Base-by-base conservation (phyloP, 2,888 invertebrate genomes). In the Eumacrocentrus americanus region DNA sequence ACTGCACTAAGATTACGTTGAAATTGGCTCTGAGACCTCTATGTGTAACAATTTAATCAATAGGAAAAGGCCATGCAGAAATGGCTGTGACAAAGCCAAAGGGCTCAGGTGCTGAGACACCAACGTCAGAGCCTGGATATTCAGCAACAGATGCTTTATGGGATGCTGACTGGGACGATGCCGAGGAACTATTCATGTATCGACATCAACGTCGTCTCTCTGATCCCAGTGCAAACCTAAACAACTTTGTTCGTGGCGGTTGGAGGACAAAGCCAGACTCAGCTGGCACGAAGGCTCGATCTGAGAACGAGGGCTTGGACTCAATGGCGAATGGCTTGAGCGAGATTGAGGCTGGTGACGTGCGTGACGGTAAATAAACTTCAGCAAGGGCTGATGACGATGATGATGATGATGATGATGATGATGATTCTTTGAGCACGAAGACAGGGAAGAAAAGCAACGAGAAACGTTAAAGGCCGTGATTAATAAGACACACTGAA, bases 31-130 rank as follows among this genome's bases (percentile, higher is more conserved):
- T n/a, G n/a, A n/a, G n/a, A n/a, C n/a, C n/a, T n/a, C n/a, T n/a
- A 34, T 22, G 35, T 1, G 3, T 37, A 14, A 37, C 34, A 14
- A 25, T 18, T n/a, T 14, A 5, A 34, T 60, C n/a, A 16, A 29
- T 50, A 80, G 80, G 80, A 12, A 97, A 96, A 83, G 95, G 94
- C 0, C 94, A 95, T 83, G 98, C 98, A 0, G 98, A 99, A 84
- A 96, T 98, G 93, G 97, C 97, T 1, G 94, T 95, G 50, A 91
- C 92, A n/a, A 90, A 94, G 75, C 93, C 94, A 22, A 91, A 91
- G 80, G 93, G 92, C 72, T 93, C 93, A 12, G 97, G 97, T 0
- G 92, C 92, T 1, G 97, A 97, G 81, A 98, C 98, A 11, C 98
- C 98, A 16, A 91, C 92, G 58, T 94, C 94, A 14, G 97, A 98